phyloP scores from a whole-genome alignment of 2,797 vertebrate genomes.

The Pantherophis alleghaniensis region DNA sequence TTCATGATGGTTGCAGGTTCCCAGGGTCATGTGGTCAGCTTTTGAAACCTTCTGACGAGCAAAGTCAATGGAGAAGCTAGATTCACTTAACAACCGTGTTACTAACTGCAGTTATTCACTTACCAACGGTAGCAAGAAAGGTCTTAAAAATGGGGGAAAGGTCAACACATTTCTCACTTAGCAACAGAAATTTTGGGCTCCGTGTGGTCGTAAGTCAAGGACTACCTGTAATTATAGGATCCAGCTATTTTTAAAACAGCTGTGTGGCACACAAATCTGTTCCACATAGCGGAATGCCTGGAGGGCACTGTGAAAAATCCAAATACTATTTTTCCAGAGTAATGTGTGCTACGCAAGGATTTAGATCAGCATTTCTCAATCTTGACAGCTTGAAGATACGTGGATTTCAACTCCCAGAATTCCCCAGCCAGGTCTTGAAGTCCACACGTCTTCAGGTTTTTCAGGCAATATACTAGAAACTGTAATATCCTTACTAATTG shows the following conservation, averaged over 20 bases:
- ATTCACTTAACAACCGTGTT: not conserved
- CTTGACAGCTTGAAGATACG: no score
- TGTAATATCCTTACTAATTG: not conserved
- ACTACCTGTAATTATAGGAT: not conserved
- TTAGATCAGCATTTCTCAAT: no score
- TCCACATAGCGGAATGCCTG: not conserved
- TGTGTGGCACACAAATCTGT: not conserved
- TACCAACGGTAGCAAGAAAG: not conserved
- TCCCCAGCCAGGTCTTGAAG: no score
- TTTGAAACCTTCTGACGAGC: not conserved
- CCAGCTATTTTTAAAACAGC: not conserved
- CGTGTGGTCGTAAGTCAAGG: not conserved
- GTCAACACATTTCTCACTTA: not conserved
- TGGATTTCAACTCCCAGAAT: no score
- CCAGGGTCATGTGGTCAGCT: not conserved
- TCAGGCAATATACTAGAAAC: not conserved
- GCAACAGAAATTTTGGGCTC: not conserved
- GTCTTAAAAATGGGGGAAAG: not conserved
- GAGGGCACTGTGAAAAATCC: not conserved
- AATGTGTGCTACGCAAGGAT: not conserved
- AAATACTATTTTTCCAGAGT: not conserved
- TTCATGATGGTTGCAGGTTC: not conserved
- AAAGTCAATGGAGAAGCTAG: not conserved
- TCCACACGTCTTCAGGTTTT: not conserved
- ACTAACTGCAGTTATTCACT: not conserved